Base-by-base conservation (phyloP, 2,797 vertebrate genomes). In the Gambusia yucatana region DNA sequence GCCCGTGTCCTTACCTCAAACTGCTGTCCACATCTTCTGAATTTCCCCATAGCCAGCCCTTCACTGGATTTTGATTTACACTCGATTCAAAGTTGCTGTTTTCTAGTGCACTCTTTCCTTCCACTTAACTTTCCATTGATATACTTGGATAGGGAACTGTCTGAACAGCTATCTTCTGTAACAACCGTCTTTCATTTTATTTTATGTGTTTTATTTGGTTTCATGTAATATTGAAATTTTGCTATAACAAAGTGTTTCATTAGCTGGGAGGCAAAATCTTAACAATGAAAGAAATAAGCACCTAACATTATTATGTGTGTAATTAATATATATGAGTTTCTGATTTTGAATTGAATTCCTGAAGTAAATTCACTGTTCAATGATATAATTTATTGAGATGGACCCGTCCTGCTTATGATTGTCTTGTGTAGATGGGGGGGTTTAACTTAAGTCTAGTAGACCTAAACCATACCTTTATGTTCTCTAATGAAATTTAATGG, bases 401-500 rank as follows among this genome's bases (percentile, higher is more conserved):
- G 13, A 70, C 11, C 25, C 28, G 41, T n/a, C 10, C 63, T 25
- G 63, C 41, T 41, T n/a, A 41, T 11, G 63, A 14, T 67, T 14
- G 16, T n/a, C 5, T 44, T n/a, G 28, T 71, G 1, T 44, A 81
- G 74, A 80, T 43, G 11, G 79, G 73, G 73, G 83, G 48, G 48
- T 71, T 83, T 78, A 69, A 39, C 80, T 90, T 82, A 81, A 76
- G 86, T 85, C 82, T 74, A 81, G 86, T 33, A 17, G 55, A 59
- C 10, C 55, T 57, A 4, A 57, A 13, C 25, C 55, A 57, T 57
- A 57, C 10, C n/a, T 61, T 13, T 79, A 83, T 82, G 81, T 87
- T 83, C 86, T 86, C 82, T 88, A 87, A 90, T 90, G 85, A 91
- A 86, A 94, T 92, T 89, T 91, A 94, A 82, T 33, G 73, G 76